Conservation (phyloP, 2,797 vertebrate genomes). For the Uromys caudimaculatus region DNA sequence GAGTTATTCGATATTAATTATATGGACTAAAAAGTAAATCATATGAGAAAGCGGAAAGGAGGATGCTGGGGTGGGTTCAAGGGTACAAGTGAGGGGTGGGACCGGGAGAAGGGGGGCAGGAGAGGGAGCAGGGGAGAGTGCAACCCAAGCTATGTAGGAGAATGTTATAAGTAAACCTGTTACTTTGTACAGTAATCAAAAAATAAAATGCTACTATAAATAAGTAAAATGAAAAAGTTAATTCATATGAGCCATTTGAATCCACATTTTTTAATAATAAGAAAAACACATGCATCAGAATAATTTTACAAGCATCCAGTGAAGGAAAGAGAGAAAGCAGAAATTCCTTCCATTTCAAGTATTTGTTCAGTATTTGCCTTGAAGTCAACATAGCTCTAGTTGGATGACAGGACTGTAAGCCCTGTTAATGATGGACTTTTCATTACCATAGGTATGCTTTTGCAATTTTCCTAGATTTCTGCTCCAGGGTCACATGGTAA, state of each 20-base stretch:
- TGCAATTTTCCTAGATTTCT: slow-evolving; percentile 79
- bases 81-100: not conserved
- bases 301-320: slow-evolving; percentile 2
- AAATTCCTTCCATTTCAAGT: slow-evolving; percentile 14
- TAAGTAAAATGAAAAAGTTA: not conserved
- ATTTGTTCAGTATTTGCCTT: slow-evolving; percentile 64
- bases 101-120: not conserved
- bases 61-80: no score
- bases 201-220: not conserved
- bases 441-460: slow-evolving; percentile 71
- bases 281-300: slow-evolving; percentile 26
- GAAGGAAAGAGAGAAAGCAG: not conserved
- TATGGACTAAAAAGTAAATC: not conserved
- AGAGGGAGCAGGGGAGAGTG: no score
- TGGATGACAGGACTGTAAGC: slow-evolving; percentile 41
- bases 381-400: not conserved
- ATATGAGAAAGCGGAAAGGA: not conserved
- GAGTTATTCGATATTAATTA: slow-evolving; percentile 4
- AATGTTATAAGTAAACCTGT: not conserved
- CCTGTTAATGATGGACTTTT: slow-evolving; percentile 72
- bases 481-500: slow-evolving; percentile 76
- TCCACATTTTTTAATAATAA: slow-evolving; percentile 30
- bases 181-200: not conserved
- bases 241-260: not conserved
- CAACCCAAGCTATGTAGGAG: not conserved